Conservation (phyloP, 2,113 vertebrate genomes). For the Saiga tatarica region DNA sequence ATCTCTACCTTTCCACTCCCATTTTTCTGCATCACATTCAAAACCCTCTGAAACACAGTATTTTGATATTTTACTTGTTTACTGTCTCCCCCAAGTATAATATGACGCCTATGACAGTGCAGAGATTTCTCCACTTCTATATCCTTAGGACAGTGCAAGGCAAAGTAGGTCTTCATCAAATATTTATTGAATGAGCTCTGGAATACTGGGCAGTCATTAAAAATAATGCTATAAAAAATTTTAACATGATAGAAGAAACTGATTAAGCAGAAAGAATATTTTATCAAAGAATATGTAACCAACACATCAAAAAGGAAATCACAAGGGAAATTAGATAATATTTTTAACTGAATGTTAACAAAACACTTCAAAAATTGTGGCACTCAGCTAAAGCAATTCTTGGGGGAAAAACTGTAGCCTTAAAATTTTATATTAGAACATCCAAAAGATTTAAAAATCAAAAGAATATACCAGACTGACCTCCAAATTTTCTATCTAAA, state of each 20-base stretch:
- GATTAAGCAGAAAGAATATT: background rate
- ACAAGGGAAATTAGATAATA: background rate
- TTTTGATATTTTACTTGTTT: background rate
- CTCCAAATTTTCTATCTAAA: background rate
- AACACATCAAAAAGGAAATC: background rate
- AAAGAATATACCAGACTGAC: background rate
- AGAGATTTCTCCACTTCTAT: background rate
- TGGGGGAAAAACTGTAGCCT: background rate
- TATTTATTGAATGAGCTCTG: background rate
- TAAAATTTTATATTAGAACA: background rate
- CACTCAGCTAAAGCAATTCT: constrained; percentile 2
- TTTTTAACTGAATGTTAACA: constrained; percentile 9
- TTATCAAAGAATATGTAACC: background rate
- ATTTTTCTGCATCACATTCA: background rate
- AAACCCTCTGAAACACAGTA: background rate
- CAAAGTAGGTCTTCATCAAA: background rate
- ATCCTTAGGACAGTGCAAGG: background rate
- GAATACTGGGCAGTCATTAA: background rate
- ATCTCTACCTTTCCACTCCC: background rate
- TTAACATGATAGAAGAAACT: background rate
- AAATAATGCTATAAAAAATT: background rate
- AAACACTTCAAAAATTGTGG: background rate
- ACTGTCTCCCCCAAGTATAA: background rate
- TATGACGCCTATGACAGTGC: background rate
- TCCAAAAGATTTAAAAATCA: background rate